These are phyloP conservation scores for Cepaea nemoralis DNA, from an alignment of 1,140 invertebrate genomes.

Conservation along the genomic window DNA sequence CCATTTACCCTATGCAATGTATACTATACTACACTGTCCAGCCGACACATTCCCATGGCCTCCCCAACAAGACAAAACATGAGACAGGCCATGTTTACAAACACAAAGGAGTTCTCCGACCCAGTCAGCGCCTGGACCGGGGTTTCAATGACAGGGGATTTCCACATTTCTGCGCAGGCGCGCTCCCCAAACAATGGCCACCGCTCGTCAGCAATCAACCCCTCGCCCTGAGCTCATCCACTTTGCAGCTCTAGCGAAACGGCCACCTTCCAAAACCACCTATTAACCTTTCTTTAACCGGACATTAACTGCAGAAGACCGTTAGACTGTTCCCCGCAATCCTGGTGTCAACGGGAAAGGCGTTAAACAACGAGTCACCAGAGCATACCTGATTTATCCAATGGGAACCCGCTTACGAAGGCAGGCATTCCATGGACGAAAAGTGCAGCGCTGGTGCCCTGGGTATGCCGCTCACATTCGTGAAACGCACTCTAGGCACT, in stretches of 20 bases:
- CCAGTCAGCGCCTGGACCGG: neutral
- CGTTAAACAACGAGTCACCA: neutral
- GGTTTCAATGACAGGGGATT: neutral
- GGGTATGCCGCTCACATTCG: neutral
- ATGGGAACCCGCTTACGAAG: slow-evolving; percentile 24
- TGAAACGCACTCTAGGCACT: neutral
- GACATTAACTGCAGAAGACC: too few species aligned
- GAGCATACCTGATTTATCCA: slow-evolving; percentile 28
- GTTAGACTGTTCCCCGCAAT: too few species aligned
- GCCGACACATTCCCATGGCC: too few species aligned
- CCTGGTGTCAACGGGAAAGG: too few species aligned
- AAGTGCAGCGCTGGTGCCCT: neutral
- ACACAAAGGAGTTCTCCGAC: neutral
- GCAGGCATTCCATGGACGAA: slow-evolving; percentile 40
- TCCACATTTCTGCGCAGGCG: slow-evolving; percentile 3
- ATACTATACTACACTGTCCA: too few species aligned
- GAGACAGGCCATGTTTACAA: neutral
- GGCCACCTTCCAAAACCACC: too few species aligned
- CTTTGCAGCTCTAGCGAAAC: too few species aligned
- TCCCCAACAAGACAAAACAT: neutral
- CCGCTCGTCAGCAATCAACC: neutral
- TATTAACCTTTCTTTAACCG: too few species aligned
- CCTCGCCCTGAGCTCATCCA: too few species aligned
- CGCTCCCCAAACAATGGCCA: neutral
- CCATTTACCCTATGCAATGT: too few species aligned